Percentiles rank a stretch among this genome's conserved stretches.
phyloP scores from a whole-genome alignment of 2,113 vertebrate genomes.

The Sterna hirundo region DNA sequence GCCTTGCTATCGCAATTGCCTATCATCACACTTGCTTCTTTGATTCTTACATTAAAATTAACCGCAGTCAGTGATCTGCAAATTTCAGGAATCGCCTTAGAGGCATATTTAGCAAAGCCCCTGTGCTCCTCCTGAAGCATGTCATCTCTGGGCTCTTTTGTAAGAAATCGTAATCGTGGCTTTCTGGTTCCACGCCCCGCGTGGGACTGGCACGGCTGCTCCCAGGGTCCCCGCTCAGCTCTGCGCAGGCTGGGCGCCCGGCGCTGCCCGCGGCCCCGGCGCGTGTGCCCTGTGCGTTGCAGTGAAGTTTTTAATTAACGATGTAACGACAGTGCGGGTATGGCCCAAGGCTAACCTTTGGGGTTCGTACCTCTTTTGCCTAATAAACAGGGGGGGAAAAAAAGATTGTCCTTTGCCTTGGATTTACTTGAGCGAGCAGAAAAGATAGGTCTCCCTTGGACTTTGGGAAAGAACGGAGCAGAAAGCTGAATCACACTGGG shows the following conservation, averaged over 20 bases:
- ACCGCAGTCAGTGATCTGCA: not conserved
- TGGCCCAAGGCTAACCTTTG: not conserved
- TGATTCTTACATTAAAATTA: not conserved
- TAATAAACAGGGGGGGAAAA: not conserved
- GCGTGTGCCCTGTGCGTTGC: fast-evolving
- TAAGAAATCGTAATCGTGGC: too few relatives aligned
- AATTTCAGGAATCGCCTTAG: not conserved
- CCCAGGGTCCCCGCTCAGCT: fast-evolving
- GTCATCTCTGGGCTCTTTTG: not conserved
- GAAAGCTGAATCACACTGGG: not conserved
- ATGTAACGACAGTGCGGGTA: fast-evolving
- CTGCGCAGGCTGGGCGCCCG: fast-evolving
- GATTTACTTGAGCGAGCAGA: not conserved
- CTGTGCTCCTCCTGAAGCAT: not conserved
- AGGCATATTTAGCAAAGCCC: not conserved
- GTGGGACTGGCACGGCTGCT: not conserved
- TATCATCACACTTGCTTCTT: not conserved
- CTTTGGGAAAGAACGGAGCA: not conserved
- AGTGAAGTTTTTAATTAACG: not conserved
- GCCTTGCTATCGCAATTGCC: not conserved
- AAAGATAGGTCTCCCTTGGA: not conserved
- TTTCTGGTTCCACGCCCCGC: fast-evolving
- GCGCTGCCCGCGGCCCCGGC: not conserved
- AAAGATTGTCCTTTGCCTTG: not conserved
- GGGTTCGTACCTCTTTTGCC: not conserved